Evolutionary conservation across 2,113 vertebrate species (phyloP), one percentile per base, ranked within the genome.

Genomic region (Phrynosoma blainvillii): DNA sequence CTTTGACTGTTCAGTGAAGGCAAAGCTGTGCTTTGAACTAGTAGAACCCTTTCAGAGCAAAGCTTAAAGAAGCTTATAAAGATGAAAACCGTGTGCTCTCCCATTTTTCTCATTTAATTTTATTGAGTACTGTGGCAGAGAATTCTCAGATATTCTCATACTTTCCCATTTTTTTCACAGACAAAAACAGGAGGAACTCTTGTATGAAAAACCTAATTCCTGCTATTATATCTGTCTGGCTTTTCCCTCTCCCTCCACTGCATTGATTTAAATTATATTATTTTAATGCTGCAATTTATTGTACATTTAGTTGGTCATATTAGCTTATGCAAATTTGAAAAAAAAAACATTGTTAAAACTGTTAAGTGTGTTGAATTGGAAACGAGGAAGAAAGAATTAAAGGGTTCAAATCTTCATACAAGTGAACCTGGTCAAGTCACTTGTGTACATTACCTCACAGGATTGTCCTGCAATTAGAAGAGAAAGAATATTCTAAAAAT

Each of bases 21-120:
- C 79, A 54, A 82, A 78, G 13, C 91, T 90, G 25, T 85, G 88
- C 91, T 95, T 93, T 92, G 92, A 93, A 92, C 87, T 90, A 68
- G 79, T 78, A 90, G 91, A 94, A 93, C 81, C 86, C 89, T 92
- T 90, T 82, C 91, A 89, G 90, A 84, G 89, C 79, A 92, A 87
- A 93, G 86, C 86, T 92, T 88, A 93, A 87, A 91, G 90, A 92
- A 89, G 52, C 84, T 94, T 91, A 90, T 89, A 89, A 92, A 92
- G 88, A 95, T 88, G 88, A 93, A 95, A 91, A 81, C 82, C 84
- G n/a, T 79, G 81, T 77, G 82, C 86, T 90, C 65, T 87, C 84
- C 85, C 84, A 85, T 88, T 89, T 79, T 82, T 91, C 88, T 90
- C 88, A 91, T 93, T 85, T 79, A 89, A 79, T 91, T 94, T 92